Conservation (phyloP, 1,140 invertebrate species). For the Hermetia illucens region DNA sequence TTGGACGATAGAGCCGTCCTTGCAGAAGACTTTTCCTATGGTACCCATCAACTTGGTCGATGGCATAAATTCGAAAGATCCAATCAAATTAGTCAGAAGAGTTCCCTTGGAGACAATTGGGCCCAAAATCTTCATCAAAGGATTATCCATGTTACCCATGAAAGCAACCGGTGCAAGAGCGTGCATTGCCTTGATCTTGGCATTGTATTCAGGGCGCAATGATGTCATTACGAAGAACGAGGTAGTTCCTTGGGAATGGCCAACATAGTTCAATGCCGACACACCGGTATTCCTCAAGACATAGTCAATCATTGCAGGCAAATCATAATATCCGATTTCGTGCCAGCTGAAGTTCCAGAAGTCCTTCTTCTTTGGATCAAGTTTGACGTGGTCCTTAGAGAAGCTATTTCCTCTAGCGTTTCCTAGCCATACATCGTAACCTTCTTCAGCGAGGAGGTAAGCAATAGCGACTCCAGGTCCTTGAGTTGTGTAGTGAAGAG, state of each 20-base stretch:
- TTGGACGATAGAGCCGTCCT: slow-evolving; percentile 26
- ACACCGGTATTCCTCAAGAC: slow-evolving; percentile 35
- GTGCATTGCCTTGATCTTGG: slow-evolving; percentile 41
- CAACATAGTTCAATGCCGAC: slow-evolving; percentile 40
- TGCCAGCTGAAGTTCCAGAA: slow-evolving; percentile 58
- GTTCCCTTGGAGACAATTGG: slow-evolving; percentile 19
- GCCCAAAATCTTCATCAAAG: slow-evolving; percentile 21
- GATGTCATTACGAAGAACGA: slow-evolving; percentile 38
- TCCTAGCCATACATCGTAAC: slow-evolving; percentile 54
- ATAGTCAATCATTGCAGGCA: slow-evolving; percentile 46
- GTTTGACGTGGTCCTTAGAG: slow-evolving; percentile 35
- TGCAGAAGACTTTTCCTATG: slow-evolving; percentile 32
- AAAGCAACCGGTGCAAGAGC: slow-evolving; percentile 45
- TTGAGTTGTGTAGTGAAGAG: slow-evolving; percentile 16
- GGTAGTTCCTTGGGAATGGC: slow-evolving; percentile 36
- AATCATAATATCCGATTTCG: slow-evolving; percentile 49
- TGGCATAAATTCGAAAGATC: slow-evolving; percentile 39
- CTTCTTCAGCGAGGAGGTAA: slow-evolving; percentile 45
- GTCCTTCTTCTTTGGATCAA: slow-evolving; percentile 14
- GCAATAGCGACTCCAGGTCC: slow-evolving; percentile 25
- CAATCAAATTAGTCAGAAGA: slow-evolving; percentile 30
- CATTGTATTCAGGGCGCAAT: slow-evolving; percentile 50
- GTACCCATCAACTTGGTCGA: slow-evolving; percentile 29
- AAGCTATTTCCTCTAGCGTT: slow-evolving; percentile 49
- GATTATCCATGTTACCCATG: slow-evolving; percentile 25